Percentiles rank a stretch among this genome's conserved stretches.
phyloP scores from a whole-genome alignment of 2,113 vertebrate species.

The Larimichthys polyactis region DNA sequence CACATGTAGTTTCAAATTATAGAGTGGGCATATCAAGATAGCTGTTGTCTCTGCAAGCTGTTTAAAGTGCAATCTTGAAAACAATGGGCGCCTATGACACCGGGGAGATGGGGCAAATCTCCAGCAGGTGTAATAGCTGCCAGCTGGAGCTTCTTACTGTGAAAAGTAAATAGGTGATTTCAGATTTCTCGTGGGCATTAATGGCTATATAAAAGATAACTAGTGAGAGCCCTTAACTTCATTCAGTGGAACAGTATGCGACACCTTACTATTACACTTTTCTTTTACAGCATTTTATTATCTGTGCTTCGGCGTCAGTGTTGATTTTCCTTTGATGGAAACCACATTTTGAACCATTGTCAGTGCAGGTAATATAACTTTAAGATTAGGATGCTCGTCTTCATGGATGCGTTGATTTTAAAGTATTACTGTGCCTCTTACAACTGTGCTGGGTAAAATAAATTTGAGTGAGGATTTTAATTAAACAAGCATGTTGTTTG shows the following conservation, averaged over 20 bases:
- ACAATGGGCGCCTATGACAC: constrained; percentile 5
- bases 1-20: constrained; percentile 4
- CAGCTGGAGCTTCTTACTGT: constrained; percentile 8
- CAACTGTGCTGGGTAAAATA: background rate
- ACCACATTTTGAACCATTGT: background rate
- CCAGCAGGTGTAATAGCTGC: constrained; percentile 19
- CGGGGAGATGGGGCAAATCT: background rate
- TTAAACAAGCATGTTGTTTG: background rate
- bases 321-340: background rate
- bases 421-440: background rate
- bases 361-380: background rate
- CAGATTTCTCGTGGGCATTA: constrained; percentile 2
- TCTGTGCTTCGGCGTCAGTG: background rate
- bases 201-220: background rate
- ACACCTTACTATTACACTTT: background rate
- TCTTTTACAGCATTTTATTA: background rate
- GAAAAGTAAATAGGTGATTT: constrained; percentile 22
- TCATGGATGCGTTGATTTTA: background rate
- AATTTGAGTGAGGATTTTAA: background rate
- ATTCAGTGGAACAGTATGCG: background rate
- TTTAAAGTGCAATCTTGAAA: constrained; percentile 34
- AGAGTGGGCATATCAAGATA: background rate
- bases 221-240: background rate
- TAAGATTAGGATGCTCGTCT: background rate
- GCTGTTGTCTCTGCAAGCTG: constrained; percentile 17